phyloP scores from a whole-genome alignment of 2,888 invertebrate genomes.

The Latrodectus hesperus region DNA sequence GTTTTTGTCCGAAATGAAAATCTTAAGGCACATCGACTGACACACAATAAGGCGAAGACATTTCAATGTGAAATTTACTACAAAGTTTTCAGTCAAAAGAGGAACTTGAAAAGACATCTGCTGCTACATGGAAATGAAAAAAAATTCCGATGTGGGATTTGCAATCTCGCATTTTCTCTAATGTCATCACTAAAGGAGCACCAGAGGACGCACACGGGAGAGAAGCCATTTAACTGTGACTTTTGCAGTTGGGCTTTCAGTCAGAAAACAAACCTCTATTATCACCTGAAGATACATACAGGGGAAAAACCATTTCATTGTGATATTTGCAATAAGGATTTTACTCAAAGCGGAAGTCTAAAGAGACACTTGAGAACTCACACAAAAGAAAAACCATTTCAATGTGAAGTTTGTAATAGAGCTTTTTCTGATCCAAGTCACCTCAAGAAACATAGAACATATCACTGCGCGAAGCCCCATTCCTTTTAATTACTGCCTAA shows the following conservation, averaged over 20 bases:
- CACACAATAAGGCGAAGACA: constrained; percentile 34
- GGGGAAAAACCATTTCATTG: constrained; percentile 25
- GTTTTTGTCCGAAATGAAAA: constrained; percentile 25
- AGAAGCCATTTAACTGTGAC: constrained; percentile 28
- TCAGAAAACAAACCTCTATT: constrained; percentile 6
- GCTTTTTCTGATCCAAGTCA: background rate
- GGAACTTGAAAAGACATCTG: constrained; percentile 4
- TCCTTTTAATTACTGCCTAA: too few relatives aligned
- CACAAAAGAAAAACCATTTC: constrained; percentile 8
- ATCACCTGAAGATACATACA: constrained; percentile 16
- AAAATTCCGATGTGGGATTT: constrained; percentile 5
- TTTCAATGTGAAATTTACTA: background rate
- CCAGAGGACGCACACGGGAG: background rate
- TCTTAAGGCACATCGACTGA: constrained; percentile 28
- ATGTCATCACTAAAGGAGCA: background rate
- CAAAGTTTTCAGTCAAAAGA: constrained; percentile 6
- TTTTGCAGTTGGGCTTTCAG: constrained; percentile 28
- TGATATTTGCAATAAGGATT: constrained; percentile 35
- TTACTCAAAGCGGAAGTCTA: constrained; percentile 7
- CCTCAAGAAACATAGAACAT: too few relatives aligned
- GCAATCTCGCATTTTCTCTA: constrained; percentile 3
- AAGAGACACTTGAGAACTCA: constrained; percentile 27
- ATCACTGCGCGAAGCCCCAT: too few relatives aligned
- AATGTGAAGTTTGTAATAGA: constrained; percentile 40
- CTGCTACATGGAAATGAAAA: constrained; percentile 6